Evolutionary conservation across 2,113 vertebrate species (phyloP).

Genomic region (Brachionichthys hirsutus): DNA sequence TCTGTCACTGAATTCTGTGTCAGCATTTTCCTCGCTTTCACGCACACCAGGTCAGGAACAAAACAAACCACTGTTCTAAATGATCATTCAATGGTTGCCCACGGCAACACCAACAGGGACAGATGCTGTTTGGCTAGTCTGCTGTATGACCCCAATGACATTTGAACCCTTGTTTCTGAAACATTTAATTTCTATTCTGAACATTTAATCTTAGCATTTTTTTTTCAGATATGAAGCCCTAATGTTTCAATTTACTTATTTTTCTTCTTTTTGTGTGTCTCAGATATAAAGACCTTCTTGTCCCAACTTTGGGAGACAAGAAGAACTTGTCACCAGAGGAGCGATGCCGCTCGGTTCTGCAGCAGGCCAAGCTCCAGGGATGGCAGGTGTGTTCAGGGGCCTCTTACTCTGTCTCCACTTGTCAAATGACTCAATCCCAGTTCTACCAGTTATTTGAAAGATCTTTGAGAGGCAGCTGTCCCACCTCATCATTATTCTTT

Average conservation of each 20-base stretch:
- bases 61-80: slow-evolving; percentile 55
- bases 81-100: slow-evolving; percentile 70
- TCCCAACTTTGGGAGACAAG: slow-evolving; percentile 77
- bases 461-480: slow-evolving; percentile 72
- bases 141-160: slow-evolving; percentile 65
- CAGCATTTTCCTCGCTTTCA: slow-evolving; percentile 4
- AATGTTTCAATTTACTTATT: slow-evolving; percentile 3
- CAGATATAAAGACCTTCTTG: slow-evolving; percentile 87
- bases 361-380: slow-evolving; percentile 87
- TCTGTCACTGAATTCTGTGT: slow-evolving; percentile 4
- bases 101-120: slow-evolving; percentile 66
- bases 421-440: slow-evolving; percentile 65
- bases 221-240: too few relatives aligned
- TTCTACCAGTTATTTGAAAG: slow-evolving; percentile 48
- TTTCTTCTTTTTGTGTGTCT: slow-evolving; percentile 32
- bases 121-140: slow-evolving; percentile 69
- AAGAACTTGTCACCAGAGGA: slow-evolving; percentile 81
- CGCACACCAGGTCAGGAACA: slow-evolving; percentile 22
- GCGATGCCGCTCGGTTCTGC: slow-evolving; percentile 85
- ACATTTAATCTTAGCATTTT: slow-evolving; percentile 14
- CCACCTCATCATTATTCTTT: slow-evolving; percentile 67
- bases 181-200: not conserved
- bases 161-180: slow-evolving; percentile 61
- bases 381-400: slow-evolving; percentile 88
- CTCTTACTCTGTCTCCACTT: slow-evolving; percentile 48